Evolutionary conservation across 2,797 vertebrate genomes (phyloP).

Genomic region (Falco concolor): DNA sequence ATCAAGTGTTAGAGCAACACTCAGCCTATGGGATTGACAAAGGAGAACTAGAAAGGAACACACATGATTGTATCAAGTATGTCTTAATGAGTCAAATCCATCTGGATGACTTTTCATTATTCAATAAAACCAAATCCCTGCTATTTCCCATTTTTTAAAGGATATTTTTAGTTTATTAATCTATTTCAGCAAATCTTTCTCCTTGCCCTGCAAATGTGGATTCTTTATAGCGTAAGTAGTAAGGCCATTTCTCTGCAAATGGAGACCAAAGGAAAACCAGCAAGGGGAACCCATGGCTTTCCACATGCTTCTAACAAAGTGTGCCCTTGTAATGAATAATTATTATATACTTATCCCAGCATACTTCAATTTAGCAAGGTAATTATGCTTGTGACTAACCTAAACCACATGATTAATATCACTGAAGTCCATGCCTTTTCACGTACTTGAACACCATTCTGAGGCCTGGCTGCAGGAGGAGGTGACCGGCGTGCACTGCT

Average conservation of each 20-base stretch:
- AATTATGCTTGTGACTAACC: background rate
- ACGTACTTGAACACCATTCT: accelerated
- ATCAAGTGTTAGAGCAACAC: background rate
- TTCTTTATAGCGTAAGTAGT: background rate
- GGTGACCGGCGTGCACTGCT: background rate
- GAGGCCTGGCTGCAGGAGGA: background rate
- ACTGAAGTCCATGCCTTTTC: background rate
- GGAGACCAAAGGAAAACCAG: background rate
- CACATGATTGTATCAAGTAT: background rate
- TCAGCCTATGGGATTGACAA: background rate
- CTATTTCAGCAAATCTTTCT: background rate
- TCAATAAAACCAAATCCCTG: background rate
- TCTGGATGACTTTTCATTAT: background rate
- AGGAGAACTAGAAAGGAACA: background rate
- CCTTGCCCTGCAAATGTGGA: background rate
- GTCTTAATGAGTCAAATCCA: background rate
- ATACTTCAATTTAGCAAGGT: background rate
- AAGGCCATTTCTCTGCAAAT: background rate
- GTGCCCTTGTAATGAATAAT: background rate
- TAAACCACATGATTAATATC: background rate
- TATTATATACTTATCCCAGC: background rate
- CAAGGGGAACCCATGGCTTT: background rate
- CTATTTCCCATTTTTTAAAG: background rate
- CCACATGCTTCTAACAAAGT: background rate
- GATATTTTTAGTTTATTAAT: background rate